phyloP scores from a whole-genome alignment of 2,797 vertebrate genomes.

The Microchirus variegatus region DNA sequence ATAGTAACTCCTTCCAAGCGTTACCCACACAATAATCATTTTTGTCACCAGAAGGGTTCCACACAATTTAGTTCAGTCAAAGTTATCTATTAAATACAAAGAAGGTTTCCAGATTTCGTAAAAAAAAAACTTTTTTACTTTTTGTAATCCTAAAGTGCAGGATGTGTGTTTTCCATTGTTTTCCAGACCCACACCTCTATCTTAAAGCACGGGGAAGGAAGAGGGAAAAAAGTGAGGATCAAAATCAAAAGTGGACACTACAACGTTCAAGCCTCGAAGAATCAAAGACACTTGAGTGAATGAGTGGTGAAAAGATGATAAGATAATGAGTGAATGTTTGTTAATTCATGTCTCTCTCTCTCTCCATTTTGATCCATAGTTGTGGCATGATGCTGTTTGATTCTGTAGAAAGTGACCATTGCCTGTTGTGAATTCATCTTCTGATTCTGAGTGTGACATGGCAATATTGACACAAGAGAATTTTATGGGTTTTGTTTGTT shows the following conservation, averaged over 20 bases:
- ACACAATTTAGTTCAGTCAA: no score
- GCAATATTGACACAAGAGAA: conserved; percentile 70
- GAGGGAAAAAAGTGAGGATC: conserved; percentile 38
- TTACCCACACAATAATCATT: no score
- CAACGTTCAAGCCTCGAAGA: conserved; percentile 59
- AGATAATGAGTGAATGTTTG: conserved; percentile 62
- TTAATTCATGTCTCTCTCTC: conserved; percentile 50
- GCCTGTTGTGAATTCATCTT: conserved; percentile 74
- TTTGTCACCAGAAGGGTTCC: no score
- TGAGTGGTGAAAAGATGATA: conserved; percentile 59
- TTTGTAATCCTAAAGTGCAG: no score
- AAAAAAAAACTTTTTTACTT: no score
- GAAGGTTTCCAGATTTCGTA: no score
- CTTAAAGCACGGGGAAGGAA: conserved; percentile 44
- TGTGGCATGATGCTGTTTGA: conserved; percentile 82
- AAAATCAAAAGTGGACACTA: conserved; percentile 61
- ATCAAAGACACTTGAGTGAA: conserved; percentile 73
- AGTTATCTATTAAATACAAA: no score
- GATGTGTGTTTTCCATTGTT: neutral
- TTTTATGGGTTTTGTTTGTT: conserved; percentile 57
- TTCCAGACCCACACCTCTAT: conserved; percentile 52
- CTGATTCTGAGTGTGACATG: conserved; percentile 67
- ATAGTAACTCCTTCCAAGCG: no score
- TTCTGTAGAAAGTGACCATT: conserved; percentile 78
- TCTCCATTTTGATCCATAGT: conserved; percentile 67